Evolutionary conservation across 2,888 invertebrate species (phyloP).

Genomic region (Thecocarcelia acutangulata): DNA sequence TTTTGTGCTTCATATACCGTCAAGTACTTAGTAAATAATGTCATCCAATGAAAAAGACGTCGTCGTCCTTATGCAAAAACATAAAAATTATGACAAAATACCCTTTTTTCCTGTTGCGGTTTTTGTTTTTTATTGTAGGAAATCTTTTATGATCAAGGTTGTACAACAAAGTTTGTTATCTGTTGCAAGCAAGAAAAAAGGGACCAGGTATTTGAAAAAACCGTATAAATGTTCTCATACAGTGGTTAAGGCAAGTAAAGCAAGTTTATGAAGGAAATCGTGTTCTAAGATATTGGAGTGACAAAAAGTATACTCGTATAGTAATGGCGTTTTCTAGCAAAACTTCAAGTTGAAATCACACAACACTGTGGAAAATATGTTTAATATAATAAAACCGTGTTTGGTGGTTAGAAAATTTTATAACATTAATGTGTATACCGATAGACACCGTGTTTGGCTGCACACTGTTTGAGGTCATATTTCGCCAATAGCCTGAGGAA

Average conservation of each 20-base stretch:
- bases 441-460: no score
- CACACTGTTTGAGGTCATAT: no score
- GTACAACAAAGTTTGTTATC: conserved; percentile 18
- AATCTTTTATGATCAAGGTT: conserved; percentile 46
- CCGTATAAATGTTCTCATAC: conserved; percentile 40
- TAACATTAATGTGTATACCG: no score
- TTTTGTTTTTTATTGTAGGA: conserved; percentile 10
- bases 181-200: background rate
- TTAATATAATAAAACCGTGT: no score
- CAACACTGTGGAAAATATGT: no score
- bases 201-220: conserved; percentile 26
- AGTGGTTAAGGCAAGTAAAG: conserved; percentile 13
- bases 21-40: conserved; percentile 70
- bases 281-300: no score
- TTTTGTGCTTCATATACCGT: conserved; percentile 59
- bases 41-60: conserved; percentile 71
- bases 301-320: no score
- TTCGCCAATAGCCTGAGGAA: no score
- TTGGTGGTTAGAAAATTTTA: no score
- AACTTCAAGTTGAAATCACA: no score
- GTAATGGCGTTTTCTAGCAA: no score
- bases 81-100: conserved; percentile 73
- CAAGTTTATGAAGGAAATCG: no score
- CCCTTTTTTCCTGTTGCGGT: conserved; percentile 38
- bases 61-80: conserved; percentile 69